A percentile compares a stretch with the other conserved stretches of the same genome.
Evolutionary conservation across 2,888 invertebrate genomes (phyloP).

Genomic region (Tachina lurida): DNA sequence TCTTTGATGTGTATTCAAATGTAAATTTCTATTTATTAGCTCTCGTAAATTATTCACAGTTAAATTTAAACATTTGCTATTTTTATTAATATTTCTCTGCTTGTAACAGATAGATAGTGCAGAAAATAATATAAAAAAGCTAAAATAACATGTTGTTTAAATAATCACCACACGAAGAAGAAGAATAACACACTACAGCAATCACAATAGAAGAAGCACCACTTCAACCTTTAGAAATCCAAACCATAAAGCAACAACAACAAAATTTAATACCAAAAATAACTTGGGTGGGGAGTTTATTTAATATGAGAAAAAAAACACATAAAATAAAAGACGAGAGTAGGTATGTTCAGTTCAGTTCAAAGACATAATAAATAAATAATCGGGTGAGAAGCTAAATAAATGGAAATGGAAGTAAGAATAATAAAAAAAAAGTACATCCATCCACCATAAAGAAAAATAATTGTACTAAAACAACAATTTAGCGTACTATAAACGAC

Average conservation of each 20-base stretch:
- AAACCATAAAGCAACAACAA: conserved; percentile 8
- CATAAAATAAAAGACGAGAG: conserved; percentile 9
- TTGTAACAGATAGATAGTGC: conserved; percentile 21
- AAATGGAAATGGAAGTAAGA: conserved; percentile 54
- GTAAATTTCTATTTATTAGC: too few species aligned
- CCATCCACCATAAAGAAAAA: conserved; percentile 53
- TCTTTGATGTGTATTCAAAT: too few species aligned
- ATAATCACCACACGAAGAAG: conserved; percentile 45
- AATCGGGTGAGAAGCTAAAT: conserved; percentile 60
- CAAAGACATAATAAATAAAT: background rate
- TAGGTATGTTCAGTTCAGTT: background rate
- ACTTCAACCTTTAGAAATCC: conserved; percentile 42
- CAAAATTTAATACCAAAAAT: conserved; percentile 21
- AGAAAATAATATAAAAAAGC: conserved; percentile 1
- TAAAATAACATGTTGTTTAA: conserved; percentile 47
- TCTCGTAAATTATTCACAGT: background rate
- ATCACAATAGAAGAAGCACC: conserved; percentile 11
- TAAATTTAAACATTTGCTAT: background rate
- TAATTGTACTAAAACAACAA: conserved; percentile 42
- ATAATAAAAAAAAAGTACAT: conserved; percentile 50
- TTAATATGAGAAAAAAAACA: conserved; percentile 18
- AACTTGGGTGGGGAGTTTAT: conserved; percentile 39
- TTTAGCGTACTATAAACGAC: conserved; percentile 12
- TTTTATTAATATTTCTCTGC: conserved; percentile 20
- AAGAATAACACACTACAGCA: conserved; percentile 22